Evolutionary conservation across 1,140 invertebrate genomes (phyloP), one percentile per base, ranked within the genome.

Genomic region (Trichoplusia ni): DNA sequence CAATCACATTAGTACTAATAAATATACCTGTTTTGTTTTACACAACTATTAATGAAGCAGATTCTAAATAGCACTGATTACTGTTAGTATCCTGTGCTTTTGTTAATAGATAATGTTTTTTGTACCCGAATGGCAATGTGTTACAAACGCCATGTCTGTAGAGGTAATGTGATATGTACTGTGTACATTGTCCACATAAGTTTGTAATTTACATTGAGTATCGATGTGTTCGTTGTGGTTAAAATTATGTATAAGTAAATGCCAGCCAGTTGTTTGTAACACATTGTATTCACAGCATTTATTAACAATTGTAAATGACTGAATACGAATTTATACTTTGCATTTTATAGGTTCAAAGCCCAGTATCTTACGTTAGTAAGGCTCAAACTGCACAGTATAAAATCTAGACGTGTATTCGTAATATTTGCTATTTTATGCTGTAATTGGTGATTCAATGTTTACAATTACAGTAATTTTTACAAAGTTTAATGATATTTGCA

Each of bases 1-100:
- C 56, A 60, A 60, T 60, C 56, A 60, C 56, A 60, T 47, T 60
- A 60, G 27, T 59, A 44, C 11, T 60, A 60, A 29, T 59, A 21
- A 27, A 38, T 38, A 54, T 37, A 38, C 21, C 35, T 37, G 16
- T 38, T 38, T 14, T 40, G 23, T 59, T 56, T 23, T 33, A 56
- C 37, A 40, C 51, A 40, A 40, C 21, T 40, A 56, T 40, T 35
- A 21, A 35, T 51, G 9, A 51, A 35, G 16, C 18, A 33, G 31
- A 19, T 51, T 51, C 18, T 54, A 38, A 38, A 25, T 16, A 25
- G 23, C 38, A 59, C 54, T 44, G 19, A 40, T 23, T 38, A 54
- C 19, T 40, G 37, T 42, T 58, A 40, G 51, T 44, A 31, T 5
- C 13, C 14, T 21, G 40, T 40, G 37, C 33, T 27, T 33, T 44